Evolutionary conservation across 2,113 vertebrate species (phyloP).

Genomic region (Zosterops borbonicus): DNA sequence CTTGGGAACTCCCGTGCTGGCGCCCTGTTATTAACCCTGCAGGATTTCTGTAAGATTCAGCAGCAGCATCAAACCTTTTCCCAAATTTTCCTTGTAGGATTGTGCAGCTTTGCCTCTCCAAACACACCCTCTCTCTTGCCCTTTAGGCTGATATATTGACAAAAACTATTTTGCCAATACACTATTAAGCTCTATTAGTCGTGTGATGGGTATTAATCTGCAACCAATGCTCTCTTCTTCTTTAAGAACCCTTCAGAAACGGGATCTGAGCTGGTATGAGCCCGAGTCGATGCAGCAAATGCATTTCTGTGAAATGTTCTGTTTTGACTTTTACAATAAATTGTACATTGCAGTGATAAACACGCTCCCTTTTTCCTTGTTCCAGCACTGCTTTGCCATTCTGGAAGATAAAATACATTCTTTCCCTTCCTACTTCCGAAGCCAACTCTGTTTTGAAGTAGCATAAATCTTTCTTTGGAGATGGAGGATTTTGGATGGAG

Average conservation of each 20-base stretch:
- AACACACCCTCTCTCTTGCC: neutral
- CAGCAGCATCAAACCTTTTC: neutral
- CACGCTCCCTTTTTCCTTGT: neutral
- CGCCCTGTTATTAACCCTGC: neutral
- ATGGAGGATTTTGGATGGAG: neutral
- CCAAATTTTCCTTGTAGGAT: neutral
- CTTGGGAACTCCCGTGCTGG: neutral
- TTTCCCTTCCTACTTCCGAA: conserved; percentile 1
- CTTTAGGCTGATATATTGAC: neutral
- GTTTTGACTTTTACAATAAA: conserved; percentile 46
- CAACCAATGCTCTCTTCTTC: neutral
- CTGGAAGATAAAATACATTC: conserved; percentile 28
- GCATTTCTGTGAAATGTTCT: conserved; percentile 22
- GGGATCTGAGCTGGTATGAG: conserved; percentile 19
- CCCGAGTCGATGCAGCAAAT: conserved; percentile 18
- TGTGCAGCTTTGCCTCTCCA: neutral
- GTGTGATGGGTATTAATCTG: conserved; percentile 36
- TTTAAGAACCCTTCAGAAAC: conserved; percentile 59
- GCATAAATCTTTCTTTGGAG: conserved; percentile 24
- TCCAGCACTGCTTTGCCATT: conserved; percentile 23
- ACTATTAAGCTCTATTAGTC: conserved; percentile 14
- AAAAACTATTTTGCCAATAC: neutral
- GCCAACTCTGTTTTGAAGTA: conserved; percentile 2
- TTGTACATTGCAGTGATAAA: conserved; percentile 31
- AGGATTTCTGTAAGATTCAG: neutral